Evolutionary conservation across 1,140 invertebrate species (phyloP), one percentile per base, ranked within the genome.

Genomic region (Hermetia illucens): DNA sequence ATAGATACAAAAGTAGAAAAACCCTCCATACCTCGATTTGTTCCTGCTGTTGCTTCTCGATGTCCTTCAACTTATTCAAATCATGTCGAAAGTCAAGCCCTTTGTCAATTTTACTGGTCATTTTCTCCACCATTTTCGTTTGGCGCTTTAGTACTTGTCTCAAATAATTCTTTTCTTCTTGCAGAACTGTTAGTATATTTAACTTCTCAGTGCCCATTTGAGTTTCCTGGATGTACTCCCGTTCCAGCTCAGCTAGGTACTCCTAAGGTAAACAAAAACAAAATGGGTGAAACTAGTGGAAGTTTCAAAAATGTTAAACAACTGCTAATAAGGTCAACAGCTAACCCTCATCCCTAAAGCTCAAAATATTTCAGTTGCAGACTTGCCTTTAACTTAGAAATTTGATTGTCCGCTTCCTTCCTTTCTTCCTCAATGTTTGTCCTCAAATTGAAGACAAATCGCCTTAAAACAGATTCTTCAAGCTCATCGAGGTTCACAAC

Each of bases 201-300:
- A 71, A 43, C 40, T 69, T 71, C 36, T 70, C 63, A 0, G 72
- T 72, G 41, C 72, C 72, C 21, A 64, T 58, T 34, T 61, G 58
- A 3, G 71, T 63, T 15, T 65, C 49, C 46, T 62, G 45, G 42
- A 64, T 49, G 36, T 72, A 40, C 39, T 60, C 39, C 29, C 50
- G 40, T 48, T 70, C 46, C 43, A 61, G 51, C 17, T 53, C 36
- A 3, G 44, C 39, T 22, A 53, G 62, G 36, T 50, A 46, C 30
- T 42, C 38, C 47, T 66, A n/a, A n/a, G n/a, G n/a, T n/a, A n/a
- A n/a, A n/a, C n/a, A n/a, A n/a, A n/a, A 53, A 37, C 47, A 39
- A 45, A 40, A 55, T 61, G 21, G 32, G 48, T 41, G 40, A 34
- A 40, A 36, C 16, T 19, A 25, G n/a, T 24, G 18, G n/a, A n/a